Evolutionary conservation across 1,140 invertebrate genomes (phyloP), one percentile per base, ranked within the genome.

Genomic region (Gryon sp.): DNA sequence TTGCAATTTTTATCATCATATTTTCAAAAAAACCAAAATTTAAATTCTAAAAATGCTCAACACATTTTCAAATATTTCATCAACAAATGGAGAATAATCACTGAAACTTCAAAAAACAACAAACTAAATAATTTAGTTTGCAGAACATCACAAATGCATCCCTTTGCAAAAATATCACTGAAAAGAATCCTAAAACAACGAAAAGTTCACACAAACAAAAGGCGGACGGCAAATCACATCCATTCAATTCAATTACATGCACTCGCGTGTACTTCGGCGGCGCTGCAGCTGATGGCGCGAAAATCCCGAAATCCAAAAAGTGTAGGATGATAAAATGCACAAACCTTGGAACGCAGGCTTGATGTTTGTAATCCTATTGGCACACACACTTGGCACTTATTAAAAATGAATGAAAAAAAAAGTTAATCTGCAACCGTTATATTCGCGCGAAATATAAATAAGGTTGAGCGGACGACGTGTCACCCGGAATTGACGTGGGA

Each of bases 381-480:
- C 84, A 86, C 85, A 85, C 80, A 84, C 85, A 86, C 85, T 86
- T 86, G 85, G 82, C 85, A 87, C 85, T 87, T 43, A 53, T 80
- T 45, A 57, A 18, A 38, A 46, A 45, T 34, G 9, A 59, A 66
- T 30, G n/a, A n/a, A n/a, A n/a, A n/a, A n/a, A n/a, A n/a, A n/a
- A 14, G 16, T 72, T 55, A n/a, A n/a, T 77, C 50, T 48, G 34
- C 36, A 12, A 46, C 11, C 8, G 19, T 43, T 65, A 74, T 70
- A 53, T 43, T 74, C 40, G 14, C 57, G 19, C 20, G 63, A 53
- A 48, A 62, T 69, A 63, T 50, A 72, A 45, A 32, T 50, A 59
- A 57, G 72, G 36, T 16, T 38, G 12, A 48, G 6, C 36, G 41
- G 20, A n/a, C n/a, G n/a, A n/a, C 60, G 68, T 50, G 28, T 73